Evolutionary conservation across 2,113 vertebrate species (phyloP), one percentile per base, ranked within the genome.

Genomic region (Perccottus glenii): DNA sequence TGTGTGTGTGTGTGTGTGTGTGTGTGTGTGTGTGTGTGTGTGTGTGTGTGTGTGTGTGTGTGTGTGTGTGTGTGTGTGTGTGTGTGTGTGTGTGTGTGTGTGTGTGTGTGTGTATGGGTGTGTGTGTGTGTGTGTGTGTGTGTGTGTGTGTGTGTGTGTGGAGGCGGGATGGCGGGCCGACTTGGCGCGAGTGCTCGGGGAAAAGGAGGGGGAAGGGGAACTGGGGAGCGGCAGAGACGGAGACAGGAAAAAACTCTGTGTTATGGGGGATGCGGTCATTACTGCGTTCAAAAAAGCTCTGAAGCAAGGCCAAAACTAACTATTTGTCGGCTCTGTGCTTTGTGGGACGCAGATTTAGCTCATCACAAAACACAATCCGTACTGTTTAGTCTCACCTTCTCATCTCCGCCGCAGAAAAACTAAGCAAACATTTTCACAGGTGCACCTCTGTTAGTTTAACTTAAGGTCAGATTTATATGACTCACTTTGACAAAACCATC

Each of bases 101-200:
- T 83, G 84, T 85, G 76, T 79, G 83, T 84, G 73, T 77, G 81
- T 85, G 77, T 73, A n/a, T n/a, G n/a, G n/a, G 73, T 80, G 80
- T 70, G 84, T 72, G 81, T 73, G 60, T 84, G 73, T 82, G 70
- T 77, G 79, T 85, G 73, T 74, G 73, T 72, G 75, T 81, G 71
- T 81, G 82, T 78, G 77, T 78, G 73, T 60, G 81, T 75, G 77
- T 27, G 56, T 66, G 67, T 76, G 68, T 77, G 76, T 73, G 83
- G 75, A 86, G 88, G 88, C 77, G 79, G 86, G 76, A 81, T 85
- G 87, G 87, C 84, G 82, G 88, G 85, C 88, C 85, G 86, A 88
- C 79, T 90, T 91, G 88, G 89, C 86, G 87, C 87, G 85, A 87
- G 88, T 69, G 70, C 66, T 65, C 27, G 74, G 70, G 70, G 52